Evolutionary conservation across 2,888 invertebrate genomes (phyloP), one percentile per base, ranked within the genome.

Genomic region (Nezara viridula): DNA sequence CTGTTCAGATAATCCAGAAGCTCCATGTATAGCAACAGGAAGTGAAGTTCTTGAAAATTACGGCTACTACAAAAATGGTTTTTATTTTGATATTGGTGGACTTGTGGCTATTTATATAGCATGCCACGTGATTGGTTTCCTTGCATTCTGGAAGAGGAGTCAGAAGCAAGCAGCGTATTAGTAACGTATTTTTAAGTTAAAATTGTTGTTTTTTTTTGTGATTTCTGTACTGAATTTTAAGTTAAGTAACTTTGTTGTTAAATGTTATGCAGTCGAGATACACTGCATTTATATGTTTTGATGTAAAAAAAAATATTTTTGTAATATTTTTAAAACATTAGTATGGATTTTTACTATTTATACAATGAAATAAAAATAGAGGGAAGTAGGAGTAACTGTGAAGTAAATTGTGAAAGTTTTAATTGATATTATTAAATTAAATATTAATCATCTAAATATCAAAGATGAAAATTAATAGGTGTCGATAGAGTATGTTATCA

Each of bases 21-120:
- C 95, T 90, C 95, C 95, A 0, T 96, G 96, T 91, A 94, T 96
- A 12, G 93, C 93, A 90, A 95, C 94, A 19, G 96, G 96, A 0
- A 91, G 94, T 0, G 95, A 95, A 89, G 96, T 96, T 0, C 92
- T 96, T n/a, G 93, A 94, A 44, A 93, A 94, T 91, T 95, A 94
- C 91, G 95, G 95, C 0, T 95, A 93, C 7, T 91, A 92, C 14
- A 91, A 92, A 27, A 91, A 92, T 52, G 93, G 93, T n/a, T 92
- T 92, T 85, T 91, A 92, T 90, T 86, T 92, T 40, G 94, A 94
- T 91, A 92, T 94, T 89, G 86, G 92, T 47, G 93, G 93, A 32
- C 92, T 94, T 1, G 44, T 92, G 47, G 85, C 92, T n/a, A 91
- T 93, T 24, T 93, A 93, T 32, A 89, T 92, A 40, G 90, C 92